Conservation (phyloP, 2,888 invertebrate genomes). For the Neoitamus cyanurus region DNA sequence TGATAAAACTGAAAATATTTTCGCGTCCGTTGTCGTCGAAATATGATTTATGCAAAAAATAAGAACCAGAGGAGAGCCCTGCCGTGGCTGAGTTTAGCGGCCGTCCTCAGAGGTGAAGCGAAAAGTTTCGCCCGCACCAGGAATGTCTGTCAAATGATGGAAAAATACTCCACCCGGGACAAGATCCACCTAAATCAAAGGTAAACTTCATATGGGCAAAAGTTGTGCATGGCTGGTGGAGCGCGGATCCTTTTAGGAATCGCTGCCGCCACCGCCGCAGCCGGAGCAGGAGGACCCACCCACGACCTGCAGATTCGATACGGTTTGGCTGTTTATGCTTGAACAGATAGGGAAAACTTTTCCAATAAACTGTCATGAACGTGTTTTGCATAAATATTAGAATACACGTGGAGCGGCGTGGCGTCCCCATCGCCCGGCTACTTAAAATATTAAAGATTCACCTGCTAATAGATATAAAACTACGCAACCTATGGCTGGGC, state of each 20-base stretch:
- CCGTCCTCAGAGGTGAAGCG: background rate
- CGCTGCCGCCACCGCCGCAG: background rate
- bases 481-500: background rate
- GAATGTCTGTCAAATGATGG: background rate
- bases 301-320: background rate
- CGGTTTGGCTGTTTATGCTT: background rate
- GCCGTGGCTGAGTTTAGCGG: background rate
- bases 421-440: background rate
- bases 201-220: slow-evolving; percentile 18
- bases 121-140: background rate
- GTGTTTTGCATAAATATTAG: slow-evolving; percentile 38
- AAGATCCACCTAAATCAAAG: slow-evolving; percentile 32
- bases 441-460: slow-evolving; percentile 35
- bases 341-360: slow-evolving; percentile 11
- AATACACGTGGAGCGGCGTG: background rate
- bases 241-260: slow-evolving; percentile 15
- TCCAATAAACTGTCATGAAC: slow-evolving; percentile 41
- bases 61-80: too few relatives aligned
- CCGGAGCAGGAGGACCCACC: background rate
- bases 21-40: background rate
- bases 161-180: slow-evolving; percentile 17
- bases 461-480: slow-evolving; percentile 10
- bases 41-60: background rate
- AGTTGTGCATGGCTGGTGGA: background rate
- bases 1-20: background rate